Conservation (phyloP, 2,113 vertebrate species). For the Alouatta palliata region DNA sequence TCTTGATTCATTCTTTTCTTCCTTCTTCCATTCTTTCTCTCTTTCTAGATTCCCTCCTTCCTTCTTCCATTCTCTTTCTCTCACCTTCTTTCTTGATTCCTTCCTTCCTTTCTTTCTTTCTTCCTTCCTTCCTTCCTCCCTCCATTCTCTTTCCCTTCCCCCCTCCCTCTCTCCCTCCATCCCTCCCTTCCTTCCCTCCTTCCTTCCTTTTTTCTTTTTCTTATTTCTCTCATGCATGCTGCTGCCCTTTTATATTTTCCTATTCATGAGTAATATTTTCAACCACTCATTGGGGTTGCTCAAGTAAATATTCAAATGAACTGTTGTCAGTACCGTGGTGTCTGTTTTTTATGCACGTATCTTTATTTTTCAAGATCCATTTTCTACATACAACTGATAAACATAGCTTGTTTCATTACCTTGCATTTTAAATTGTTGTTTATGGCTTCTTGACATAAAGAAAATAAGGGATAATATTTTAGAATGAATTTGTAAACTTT, state of each 20-base stretch:
- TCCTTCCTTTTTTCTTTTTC: background rate
- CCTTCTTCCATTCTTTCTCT: too few relatives aligned
- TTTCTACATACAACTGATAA: background rate
- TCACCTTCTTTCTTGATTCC: too few relatives aligned
- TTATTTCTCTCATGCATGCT: background rate
- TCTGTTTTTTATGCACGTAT: background rate
- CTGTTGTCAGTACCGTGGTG: background rate
- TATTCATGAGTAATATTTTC: too few relatives aligned
- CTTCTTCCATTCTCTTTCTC: fast-evolving
- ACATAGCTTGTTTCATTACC: background rate
- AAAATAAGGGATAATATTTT: background rate
- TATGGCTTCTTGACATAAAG: background rate
- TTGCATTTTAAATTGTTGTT: background rate
- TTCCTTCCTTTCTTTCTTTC: too few relatives aligned
- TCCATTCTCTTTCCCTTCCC: fast-evolving
- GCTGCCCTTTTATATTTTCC: background rate
- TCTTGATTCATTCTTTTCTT: too few relatives aligned
- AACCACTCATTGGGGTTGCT: background rate
- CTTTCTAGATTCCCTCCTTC: too few relatives aligned
- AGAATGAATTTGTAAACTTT: background rate
- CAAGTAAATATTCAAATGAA: background rate
- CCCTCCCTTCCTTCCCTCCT: too few relatives aligned
- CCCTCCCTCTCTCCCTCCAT: fast-evolving
- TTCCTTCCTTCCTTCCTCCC: too few relatives aligned
- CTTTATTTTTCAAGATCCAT: background rate